These are phyloP conservation scores for Drosophila bifasciata DNA, from an alignment of 1,140 invertebrate species.

Conservation along the genomic window DNA sequence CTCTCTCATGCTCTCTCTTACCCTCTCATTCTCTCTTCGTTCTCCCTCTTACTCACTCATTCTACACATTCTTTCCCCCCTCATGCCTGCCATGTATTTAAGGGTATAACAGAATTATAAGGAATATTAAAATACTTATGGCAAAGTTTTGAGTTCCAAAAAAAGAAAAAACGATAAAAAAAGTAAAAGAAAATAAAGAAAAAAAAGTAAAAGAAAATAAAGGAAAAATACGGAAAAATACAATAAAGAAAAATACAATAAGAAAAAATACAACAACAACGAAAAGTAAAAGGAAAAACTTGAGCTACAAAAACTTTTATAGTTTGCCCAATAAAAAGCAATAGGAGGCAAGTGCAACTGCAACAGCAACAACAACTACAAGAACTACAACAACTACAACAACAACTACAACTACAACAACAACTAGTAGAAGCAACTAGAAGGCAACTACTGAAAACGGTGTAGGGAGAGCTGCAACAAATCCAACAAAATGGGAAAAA, in stretches of 20 bases:
- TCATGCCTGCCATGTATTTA: slow-evolving; percentile 10
- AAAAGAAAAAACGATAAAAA: slow-evolving; percentile 11
- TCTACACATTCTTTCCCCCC: too few relatives aligned
- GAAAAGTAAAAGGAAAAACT: slow-evolving; percentile 41
- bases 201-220: too few relatives aligned
- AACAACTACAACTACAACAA: slow-evolving; percentile 23
- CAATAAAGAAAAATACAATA: slow-evolving; percentile 11
- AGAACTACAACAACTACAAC: slow-evolving; percentile 65
- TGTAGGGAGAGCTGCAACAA: slow-evolving; percentile 23
- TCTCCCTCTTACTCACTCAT: too few relatives aligned
- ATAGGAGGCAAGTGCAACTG: slow-evolving; percentile 65
- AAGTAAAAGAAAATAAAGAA: slow-evolving; percentile 18
- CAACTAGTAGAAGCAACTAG: slow-evolving; percentile 15
- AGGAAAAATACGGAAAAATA: too few relatives aligned
- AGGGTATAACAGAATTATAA: slow-evolving; percentile 47
- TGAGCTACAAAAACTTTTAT: slow-evolving; percentile 48
- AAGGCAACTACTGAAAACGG: slow-evolving; percentile 18
- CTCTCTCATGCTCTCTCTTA: too few relatives aligned
- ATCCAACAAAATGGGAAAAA: slow-evolving; percentile 91
- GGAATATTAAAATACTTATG: slow-evolving; percentile 79
- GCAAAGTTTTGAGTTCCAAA: slow-evolving; percentile 55
- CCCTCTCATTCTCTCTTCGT: too few relatives aligned
- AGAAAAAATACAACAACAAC: slow-evolving; percentile 21
- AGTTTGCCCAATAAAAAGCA: slow-evolving; percentile 70
- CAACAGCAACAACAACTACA: slow-evolving; percentile 22